Base-by-base conservation (phyloP, 64 coral and sea anemone genomes). In the Astreopora myriophthalma region DNA sequence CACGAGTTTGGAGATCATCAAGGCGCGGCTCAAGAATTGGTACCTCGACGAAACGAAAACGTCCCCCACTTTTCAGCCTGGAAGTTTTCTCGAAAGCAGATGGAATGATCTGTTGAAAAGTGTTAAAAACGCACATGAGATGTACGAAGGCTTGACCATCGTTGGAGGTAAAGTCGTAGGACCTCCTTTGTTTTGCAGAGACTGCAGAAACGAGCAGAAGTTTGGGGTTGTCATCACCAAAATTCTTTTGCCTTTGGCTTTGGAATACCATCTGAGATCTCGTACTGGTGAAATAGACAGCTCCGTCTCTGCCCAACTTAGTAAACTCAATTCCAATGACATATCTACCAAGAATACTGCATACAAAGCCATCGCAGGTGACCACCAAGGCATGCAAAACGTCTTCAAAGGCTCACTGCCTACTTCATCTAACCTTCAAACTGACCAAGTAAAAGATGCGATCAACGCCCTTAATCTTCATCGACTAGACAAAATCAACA, bases 191-290 rank as follows among this genome's bases (percentile, higher is more conserved):
- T 89, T 83, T 60, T 89, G 92, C 73, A 44, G 30, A 27, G 27
- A 73, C 17, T 89, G 87, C 51, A 65, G 64, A 37, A 20, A 22
- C 27, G 69, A 39, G 35, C 84, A 34, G 29, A 85, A 48, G 42
- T 81, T 95, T 80, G 58, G 70, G 9, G 33, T 29, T 32, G 30
- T 92, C 20, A 66, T 95, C 16, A 52, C 48, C 27, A 95, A 71
- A 67, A 68, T 95, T 39, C 63, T 95, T 11, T 29, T 95, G 9
- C 94, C 88, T n/a, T 26, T 95, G 46, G 31, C 71, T 9, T 26
- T 92, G 42, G 94, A 95, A 65, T 86, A 92, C 55, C 28, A 85
- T 32, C 38, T 95, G 38, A 78, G 83, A 71, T 60, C 74, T 6
- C 84, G 94, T 32, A 27, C 39, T 29, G 12, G 3, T 12, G 81